Base-by-base conservation (phyloP, 2,113 vertebrate species). In the Tinamus guttatus region DNA sequence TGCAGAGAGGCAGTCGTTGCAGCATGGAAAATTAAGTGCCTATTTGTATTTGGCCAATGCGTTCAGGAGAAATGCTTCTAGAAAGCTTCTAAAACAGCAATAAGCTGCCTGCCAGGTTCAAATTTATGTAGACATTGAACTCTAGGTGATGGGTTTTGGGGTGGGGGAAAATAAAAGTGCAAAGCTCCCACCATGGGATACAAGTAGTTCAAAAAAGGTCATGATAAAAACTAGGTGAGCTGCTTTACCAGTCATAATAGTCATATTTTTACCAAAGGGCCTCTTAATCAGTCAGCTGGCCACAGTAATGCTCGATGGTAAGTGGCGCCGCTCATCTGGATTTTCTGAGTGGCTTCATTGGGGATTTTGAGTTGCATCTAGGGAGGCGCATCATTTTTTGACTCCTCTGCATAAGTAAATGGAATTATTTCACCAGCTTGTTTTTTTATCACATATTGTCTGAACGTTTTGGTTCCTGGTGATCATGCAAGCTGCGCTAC, bases 91-190 rank as follows among this genome's bases (percentile, higher is more conserved):
- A 28, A 28, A 40, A 38, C 43, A 80, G 20, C 59, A 14, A 0
- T 0, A 15, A 17, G 21, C 7, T 38, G 4, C 36, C 40, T 56
- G 58, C 51, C 40, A 1, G 1, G 7, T 36, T 69, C 25, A 16
- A 34, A 36, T 25, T 18, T 58, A 14, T 13, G 54, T 6, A 77
- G 4, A 24, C 1, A 0, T 77, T 36, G 85, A 90, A 34, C 11
- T 56, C 19, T 3, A 2, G 20, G 2, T 54, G 28, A 73, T 6
- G 9, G 21, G 28, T n/a, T 51, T 17, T 6, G 0, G 1, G 3
- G 21, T 51, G 12, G 6, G 1, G 9, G 30, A 2, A 2, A 30
- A 56, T 17, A 56, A 19, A n/a, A 36, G 2, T 10, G 5, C 47
- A 24, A 73, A 60, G 5, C 13, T 13, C 34, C 19, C 21, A 32